Percentiles rank a stretch among this genome's conserved stretches.
Evolutionary conservation across 2,797 vertebrate species (phyloP).

Genomic region (Liasis olivaceus): DNA sequence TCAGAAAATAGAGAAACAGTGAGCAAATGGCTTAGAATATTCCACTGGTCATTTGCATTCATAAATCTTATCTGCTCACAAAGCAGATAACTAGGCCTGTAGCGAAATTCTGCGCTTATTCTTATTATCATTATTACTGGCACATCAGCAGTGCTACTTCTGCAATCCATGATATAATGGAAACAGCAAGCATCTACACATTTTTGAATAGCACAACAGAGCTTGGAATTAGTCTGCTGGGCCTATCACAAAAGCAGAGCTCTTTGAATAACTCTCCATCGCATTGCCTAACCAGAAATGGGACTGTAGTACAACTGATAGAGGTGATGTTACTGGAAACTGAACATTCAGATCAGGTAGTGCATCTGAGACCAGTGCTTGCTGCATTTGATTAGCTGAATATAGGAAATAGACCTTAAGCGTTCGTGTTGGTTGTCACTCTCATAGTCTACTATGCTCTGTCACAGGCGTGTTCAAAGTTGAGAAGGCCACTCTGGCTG

Average conservation of each 20-base stretch:
- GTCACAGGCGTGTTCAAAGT: background rate
- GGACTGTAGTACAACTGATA: background rate
- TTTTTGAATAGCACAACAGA: slow-evolving; percentile 49
- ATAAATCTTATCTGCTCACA: slow-evolving; percentile 39
- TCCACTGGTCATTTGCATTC: slow-evolving; percentile 47
- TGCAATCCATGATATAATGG: slow-evolving; percentile 61
- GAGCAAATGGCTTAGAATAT: slow-evolving; percentile 36
- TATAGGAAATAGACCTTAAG: background rate
- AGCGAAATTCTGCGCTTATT: background rate
- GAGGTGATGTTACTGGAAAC: background rate
- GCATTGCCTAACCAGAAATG: slow-evolving; percentile 2
- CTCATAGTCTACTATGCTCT: background rate
- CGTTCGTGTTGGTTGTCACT: background rate
- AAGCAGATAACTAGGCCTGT: slow-evolving; percentile 27
- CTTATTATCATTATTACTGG: slow-evolving; percentile 21
- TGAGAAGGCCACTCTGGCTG: background rate
- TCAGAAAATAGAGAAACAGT: slow-evolving; percentile 45
- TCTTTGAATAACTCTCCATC: slow-evolving; percentile 29
- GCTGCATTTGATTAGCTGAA: background rate
- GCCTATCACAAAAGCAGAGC: slow-evolving; percentile 48
- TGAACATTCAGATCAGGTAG: background rate
- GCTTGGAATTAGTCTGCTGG: slow-evolving; percentile 27
- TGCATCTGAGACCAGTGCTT: background rate
- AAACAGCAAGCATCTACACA: slow-evolving; percentile 64
- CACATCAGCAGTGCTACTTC: slow-evolving; percentile 54